Conservation (phyloP, 1,140 invertebrate genomes). For the Chrysopa pallens region DNA sequence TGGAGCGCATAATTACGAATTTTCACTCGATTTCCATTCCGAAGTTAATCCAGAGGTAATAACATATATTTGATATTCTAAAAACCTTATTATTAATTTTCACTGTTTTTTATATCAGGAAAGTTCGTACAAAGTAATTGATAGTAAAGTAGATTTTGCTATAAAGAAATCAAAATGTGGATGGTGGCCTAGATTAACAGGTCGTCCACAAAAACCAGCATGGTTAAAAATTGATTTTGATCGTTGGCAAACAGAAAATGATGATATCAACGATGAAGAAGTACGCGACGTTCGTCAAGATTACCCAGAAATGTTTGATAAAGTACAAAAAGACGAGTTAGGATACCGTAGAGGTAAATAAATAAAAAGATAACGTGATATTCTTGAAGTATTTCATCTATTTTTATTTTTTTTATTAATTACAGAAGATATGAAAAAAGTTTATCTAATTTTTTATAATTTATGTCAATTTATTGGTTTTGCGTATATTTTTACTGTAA, state of each 20-base stretch:
- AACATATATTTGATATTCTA: neutral
- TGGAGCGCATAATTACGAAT: conserved; percentile 49
- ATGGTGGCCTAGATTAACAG: conserved; percentile 70
- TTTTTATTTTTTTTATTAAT: conserved; percentile 14
- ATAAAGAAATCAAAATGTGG: conserved; percentile 47
- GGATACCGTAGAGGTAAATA: conserved; percentile 54
- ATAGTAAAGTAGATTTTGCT: conserved; percentile 57
- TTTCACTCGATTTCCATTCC: conserved; percentile 51
- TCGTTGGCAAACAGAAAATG: conserved; percentile 55
- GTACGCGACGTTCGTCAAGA: conserved; percentile 48
- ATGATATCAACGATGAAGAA: conserved; percentile 39
- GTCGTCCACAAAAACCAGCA: conserved; percentile 58
- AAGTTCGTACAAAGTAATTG: conserved; percentile 38
- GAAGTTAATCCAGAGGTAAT: conserved; percentile 45
- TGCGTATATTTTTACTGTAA: conserved; percentile 55
- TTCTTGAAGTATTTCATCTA: neutral
- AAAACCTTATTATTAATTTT: neutral
- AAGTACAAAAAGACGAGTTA: conserved; percentile 58
- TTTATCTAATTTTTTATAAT: conserved; percentile 81
- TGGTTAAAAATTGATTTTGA: conserved; percentile 90
- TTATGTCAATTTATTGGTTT: conserved; percentile 81
- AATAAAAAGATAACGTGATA: conserved; percentile 1
- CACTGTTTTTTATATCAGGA: conserved; percentile 22
- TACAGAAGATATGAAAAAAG: conserved; percentile 62
- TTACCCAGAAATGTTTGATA: conserved; percentile 58